Base-by-base conservation (phyloP, 2,888 invertebrate genomes). In the Diogma glabrata region DNA sequence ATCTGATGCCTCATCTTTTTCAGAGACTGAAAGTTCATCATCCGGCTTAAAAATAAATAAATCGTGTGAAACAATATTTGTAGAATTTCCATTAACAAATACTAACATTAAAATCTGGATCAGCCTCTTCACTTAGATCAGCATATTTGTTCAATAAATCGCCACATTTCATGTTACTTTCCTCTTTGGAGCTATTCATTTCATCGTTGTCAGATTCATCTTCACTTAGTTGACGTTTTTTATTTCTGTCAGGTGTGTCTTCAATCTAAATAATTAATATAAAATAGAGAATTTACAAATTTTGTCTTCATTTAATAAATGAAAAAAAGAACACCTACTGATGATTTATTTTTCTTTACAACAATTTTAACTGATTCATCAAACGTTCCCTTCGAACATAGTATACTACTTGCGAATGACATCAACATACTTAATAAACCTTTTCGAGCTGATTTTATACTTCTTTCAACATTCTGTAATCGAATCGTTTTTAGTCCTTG, bases 401-500 rank as follows among this genome's bases (percentile, higher is more conserved):
- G 23, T 26, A 46, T 6, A 6, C 46, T 24, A 12, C 24, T 46
- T 8, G 24, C 3, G 16, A 46, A 14, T 7, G 43, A 43, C n/a
- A 43, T 7, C 17, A 22, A 26, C 3, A 8, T 24, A 26, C 46
- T 16, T 8, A 43, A 43, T 22, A 43, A 22, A 24, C 16, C 26
- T 12, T 46, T 24, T 26, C 24, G 17, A 24, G 5, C 26, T 6
- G 14, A 2, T 9, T 26, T 14, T 46, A 14, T 16, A 24, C 16
- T 46, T 24, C 24, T 24, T 2, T 16, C 46, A 4, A 16, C 19
- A 54, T 50, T 63, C 62, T 16, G 56, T 57, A 8, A 53, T 4
- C 59, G 54, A 49, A 64, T 63, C 4, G 53, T 53, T 48, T 60
- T 59, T 22, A 65, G 51, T 5, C 67, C 68, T 10, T 60, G 59